A percentile compares a stretch with the other conserved stretches of the same genome.
These are phyloP conservation scores for Pachliopta kotzebuea DNA, from an alignment of 2,888 invertebrate genomes.

Conservation along the genomic window DNA sequence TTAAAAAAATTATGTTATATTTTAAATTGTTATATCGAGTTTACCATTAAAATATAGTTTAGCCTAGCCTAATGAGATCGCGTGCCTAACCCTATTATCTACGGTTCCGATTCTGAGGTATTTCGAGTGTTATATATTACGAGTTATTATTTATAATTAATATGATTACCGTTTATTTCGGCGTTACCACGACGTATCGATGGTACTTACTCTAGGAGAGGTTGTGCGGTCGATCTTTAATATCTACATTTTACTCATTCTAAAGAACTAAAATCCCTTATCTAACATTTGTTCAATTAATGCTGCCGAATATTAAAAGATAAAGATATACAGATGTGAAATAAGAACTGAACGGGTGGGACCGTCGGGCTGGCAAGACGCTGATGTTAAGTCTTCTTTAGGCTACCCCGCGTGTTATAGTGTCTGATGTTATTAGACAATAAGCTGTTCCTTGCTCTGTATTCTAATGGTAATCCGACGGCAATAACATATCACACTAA, in stretches of 20 bases:
- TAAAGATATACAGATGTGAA: background rate
- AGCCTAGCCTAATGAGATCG: constrained; percentile 11
- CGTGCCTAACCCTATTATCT: constrained; percentile 13
- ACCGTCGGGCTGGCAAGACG: constrained; percentile 11
- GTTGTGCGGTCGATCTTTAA: constrained; percentile 13
- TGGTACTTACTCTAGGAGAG: constrained; percentile 17
- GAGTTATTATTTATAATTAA: background rate
- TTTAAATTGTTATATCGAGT: constrained; percentile 7
- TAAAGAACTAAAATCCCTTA: constrained; percentile 7
- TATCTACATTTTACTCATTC: constrained; percentile 20
- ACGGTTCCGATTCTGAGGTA: constrained; percentile 15
- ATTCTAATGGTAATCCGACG: constrained; percentile 22
- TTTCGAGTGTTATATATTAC: constrained; percentile 3
- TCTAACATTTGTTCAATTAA: constrained; percentile 11
- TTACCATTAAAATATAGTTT: constrained; percentile 15
- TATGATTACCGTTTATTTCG: constrained; percentile 2
- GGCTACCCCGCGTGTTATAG: background rate
- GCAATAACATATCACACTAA: background rate
- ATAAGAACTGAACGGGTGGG: constrained; percentile 4
- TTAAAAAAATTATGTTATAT: background rate
- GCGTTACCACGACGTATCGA: constrained; percentile 11
- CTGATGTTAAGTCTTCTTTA: background rate
- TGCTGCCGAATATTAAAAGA: background rate
- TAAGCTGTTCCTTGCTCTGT: background rate
- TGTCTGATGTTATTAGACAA: background rate